Conservation (phyloP, 1,140 invertebrate species). For the Drosophila sulfurigaster region DNA sequence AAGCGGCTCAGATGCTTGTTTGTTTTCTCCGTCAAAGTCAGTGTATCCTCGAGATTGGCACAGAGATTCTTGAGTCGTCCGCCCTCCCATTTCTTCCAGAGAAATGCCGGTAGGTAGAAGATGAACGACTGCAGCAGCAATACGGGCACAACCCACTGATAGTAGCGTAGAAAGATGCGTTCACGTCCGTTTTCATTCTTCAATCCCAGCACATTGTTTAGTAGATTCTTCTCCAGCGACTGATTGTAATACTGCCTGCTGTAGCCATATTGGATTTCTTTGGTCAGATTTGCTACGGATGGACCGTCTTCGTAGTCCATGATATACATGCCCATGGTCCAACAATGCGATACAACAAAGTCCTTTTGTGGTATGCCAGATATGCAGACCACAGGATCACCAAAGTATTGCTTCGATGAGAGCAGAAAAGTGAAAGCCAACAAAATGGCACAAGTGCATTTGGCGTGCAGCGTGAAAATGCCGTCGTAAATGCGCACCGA, state of each 20-base stretch:
- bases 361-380: slow-evolving; percentile 85
- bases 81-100: slow-evolving; percentile 92
- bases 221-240: slow-evolving; percentile 29
- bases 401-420: slow-evolving; percentile 90
- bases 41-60: slow-evolving; percentile 83
- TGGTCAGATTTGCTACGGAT: slow-evolving; percentile 62
- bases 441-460: slow-evolving; percentile 88
- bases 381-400: slow-evolving; percentile 89
- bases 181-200: slow-evolving; percentile 9
- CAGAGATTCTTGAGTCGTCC: slow-evolving; percentile 86
- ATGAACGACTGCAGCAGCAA: slow-evolving; percentile 92
- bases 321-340: slow-evolving; percentile 91
- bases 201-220: slow-evolving; percentile 40
- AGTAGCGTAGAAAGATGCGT: slow-evolving; percentile 90
- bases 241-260: background rate
- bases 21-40: slow-evolving; percentile 85
- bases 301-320: slow-evolving; percentile 85
- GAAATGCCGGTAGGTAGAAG: slow-evolving; percentile 90
- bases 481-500: slow-evolving; percentile 88
- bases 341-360: slow-evolving; percentile 90
- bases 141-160: slow-evolving; percentile 95
- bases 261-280: background rate
- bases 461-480: slow-evolving; percentile 89
- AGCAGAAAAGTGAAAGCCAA: slow-evolving; percentile 89
- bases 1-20: slow-evolving; percentile 86